phyloP scores from a whole-genome alignment of 2,113 vertebrate species.

The Aspidoscelis tigris region DNA sequence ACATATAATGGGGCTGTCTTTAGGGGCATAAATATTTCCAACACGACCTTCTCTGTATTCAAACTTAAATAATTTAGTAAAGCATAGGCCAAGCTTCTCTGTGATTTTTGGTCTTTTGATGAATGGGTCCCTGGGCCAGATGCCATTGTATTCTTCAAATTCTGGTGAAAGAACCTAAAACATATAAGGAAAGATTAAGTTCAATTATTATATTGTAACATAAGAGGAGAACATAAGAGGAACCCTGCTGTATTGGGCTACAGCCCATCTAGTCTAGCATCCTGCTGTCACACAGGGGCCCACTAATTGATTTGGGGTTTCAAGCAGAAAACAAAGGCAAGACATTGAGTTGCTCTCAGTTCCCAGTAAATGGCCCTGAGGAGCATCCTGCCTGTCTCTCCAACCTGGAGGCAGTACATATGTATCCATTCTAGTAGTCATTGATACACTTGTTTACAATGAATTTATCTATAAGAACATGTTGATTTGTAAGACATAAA shows the following conservation, averaged over 20 bases:
- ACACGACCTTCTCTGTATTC: constrained; percentile 82
- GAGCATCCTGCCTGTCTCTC: no score
- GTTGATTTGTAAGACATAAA: background rate
- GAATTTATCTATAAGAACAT: background rate
- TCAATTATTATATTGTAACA: constrained; percentile 3
- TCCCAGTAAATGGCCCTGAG: no score
- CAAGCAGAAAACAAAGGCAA: no score
- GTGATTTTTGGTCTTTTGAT: constrained; percentile 67
- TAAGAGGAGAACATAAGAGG: no score
- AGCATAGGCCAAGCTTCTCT: constrained; percentile 70
- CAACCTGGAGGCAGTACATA: no score
- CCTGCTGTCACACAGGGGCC: no score
- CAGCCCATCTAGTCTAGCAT: no score
- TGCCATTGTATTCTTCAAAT: constrained; percentile 80
- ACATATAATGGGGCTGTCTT: constrained; percentile 73
- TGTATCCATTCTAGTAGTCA: no score
- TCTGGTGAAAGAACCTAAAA: constrained; percentile 75
- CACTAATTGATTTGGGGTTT: no score
- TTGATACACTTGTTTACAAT: no score
- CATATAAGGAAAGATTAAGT: constrained; percentile 21
- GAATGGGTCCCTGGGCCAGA: constrained; percentile 78
- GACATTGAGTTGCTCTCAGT: no score
- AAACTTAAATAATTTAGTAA: constrained; percentile 82
- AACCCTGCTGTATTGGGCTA: no score
- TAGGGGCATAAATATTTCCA: constrained; percentile 77